These are phyloP conservation scores for Petaurus breviceps DNA, from an alignment of 2,113 vertebrate genomes.

Conservation along the genomic window DNA sequence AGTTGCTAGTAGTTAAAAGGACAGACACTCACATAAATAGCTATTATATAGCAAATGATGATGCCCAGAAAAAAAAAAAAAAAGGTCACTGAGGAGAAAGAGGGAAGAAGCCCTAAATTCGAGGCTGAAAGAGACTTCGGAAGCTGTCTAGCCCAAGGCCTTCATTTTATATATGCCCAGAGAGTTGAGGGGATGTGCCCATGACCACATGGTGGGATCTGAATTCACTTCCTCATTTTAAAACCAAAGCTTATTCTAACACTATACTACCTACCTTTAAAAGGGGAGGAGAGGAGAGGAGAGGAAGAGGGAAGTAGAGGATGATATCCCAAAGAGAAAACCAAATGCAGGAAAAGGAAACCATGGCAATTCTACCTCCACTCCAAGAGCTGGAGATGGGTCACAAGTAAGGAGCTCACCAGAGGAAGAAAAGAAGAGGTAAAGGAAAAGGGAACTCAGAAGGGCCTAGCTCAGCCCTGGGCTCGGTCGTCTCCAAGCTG, in stretches of 20 bases:
- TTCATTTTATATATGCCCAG: not conserved
- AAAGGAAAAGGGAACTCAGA: not conserved
- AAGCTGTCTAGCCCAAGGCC: not conserved
- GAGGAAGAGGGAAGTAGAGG: slow-evolving; percentile 12
- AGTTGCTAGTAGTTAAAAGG: not conserved
- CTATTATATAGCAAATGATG: not conserved
- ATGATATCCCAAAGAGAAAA: slow-evolving; percentile 37
- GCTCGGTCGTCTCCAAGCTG: not conserved
- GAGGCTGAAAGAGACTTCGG: not conserved
- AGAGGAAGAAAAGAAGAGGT: not conserved
- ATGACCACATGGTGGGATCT: not conserved
- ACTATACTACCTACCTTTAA: not conserved
- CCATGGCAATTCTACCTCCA: not conserved
- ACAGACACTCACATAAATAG: not conserved
- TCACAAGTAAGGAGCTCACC: slow-evolving; percentile 8
- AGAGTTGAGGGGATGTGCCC: not conserved
- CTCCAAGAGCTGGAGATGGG: not conserved
- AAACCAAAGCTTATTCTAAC: not conserved
- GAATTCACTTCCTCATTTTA: not conserved
- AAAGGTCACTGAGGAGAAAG: not conserved
- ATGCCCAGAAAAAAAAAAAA: not conserved
- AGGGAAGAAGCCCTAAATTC: not conserved
- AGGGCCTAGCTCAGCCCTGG: not conserved
- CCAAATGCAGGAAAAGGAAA: not conserved
- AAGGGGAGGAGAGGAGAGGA: not conserved